phyloP scores from a whole-genome alignment of 2,888 invertebrate genomes.

The Cartodere bifasciata region DNA sequence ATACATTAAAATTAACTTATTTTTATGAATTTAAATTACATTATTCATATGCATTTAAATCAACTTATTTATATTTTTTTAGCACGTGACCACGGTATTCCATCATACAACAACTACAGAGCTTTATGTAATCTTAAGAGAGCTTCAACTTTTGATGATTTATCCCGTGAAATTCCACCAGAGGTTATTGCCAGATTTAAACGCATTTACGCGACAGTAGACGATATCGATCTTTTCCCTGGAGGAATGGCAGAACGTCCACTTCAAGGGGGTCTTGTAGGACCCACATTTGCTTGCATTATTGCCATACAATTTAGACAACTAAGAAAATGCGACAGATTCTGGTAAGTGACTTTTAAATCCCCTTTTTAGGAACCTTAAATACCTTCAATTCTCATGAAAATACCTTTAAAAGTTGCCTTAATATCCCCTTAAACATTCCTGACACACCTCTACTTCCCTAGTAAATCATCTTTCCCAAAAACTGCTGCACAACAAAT shows the following conservation, averaged over 20 bases:
- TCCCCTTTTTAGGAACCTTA: neutral
- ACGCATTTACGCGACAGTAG: constrained; percentile 75
- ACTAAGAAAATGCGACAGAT: constrained; percentile 84
- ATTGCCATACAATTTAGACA: constrained; percentile 90
- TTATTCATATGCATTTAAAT: no score
- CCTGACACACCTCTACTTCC: no score
- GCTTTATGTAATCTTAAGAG: constrained; percentile 80
- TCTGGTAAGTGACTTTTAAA: constrained; percentile 49
- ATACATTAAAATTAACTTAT: no score
- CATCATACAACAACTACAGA: constrained; percentile 82
- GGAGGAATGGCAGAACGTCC: constrained; percentile 86
- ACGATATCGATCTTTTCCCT: constrained; percentile 93
- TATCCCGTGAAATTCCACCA: constrained; percentile 73
- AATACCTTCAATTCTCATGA: constrained; percentile 1
- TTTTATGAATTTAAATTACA: no score
- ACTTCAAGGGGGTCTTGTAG: constrained; percentile 80
- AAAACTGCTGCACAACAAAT: no score
- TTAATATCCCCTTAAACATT: no score
- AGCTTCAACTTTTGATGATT: constrained; percentile 74
- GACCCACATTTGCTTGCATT: constrained; percentile 89
- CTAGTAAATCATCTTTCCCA: no score
- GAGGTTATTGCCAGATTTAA: constrained; percentile 70
- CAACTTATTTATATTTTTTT: constrained; percentile 10
- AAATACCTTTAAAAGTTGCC: no score
- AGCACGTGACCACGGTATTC: constrained; percentile 77